Conservation (phyloP, 1,140 invertebrate genomes). For the Copidosoma floridanum region DNA sequence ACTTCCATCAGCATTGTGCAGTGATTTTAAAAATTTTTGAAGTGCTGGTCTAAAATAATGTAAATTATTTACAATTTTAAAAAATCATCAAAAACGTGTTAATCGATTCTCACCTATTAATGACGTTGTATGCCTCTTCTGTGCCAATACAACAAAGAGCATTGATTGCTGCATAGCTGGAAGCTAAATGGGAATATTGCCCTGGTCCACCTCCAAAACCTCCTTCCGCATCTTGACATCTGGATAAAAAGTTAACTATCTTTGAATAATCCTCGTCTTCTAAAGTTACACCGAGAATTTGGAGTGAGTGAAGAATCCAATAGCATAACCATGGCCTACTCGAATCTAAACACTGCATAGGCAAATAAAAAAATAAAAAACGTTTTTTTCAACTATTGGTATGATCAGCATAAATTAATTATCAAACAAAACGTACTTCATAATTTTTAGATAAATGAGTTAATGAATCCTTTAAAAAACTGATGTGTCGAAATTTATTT, state of each 20-base stretch:
- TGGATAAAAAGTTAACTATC: constrained; percentile 68
- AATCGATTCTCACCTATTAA: constrained; percentile 69
- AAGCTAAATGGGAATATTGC: constrained; percentile 89
- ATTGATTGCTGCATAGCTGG: constrained; percentile 96
- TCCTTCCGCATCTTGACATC: constrained; percentile 78
- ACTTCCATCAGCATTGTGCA: constrained; percentile 81
- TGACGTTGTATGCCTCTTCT: constrained; percentile 79
- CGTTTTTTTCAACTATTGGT: too few relatives aligned
- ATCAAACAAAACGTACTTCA: constrained; percentile 57
- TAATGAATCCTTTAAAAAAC: constrained; percentile 71
- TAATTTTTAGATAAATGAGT: constrained; percentile 67
- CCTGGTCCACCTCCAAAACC: constrained; percentile 94
- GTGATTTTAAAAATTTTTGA: constrained; percentile 72
- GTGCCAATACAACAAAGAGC: constrained; percentile 87
- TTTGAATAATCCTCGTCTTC: constrained; percentile 65
- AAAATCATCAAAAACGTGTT: not conserved
- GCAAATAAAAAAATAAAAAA: constrained; percentile 19
- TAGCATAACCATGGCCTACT: constrained; percentile 94
- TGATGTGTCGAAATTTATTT: constrained; percentile 64
- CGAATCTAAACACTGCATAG: constrained; percentile 77
- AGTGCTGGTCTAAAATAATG: constrained; percentile 62
- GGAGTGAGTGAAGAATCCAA: constrained; percentile 91
- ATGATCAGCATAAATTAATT: constrained; percentile 20
- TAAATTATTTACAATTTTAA: constrained; percentile 4
- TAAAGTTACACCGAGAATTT: constrained; percentile 74